These are phyloP conservation scores for Aurelia sp. DNA, from an alignment of 30 jellyfish, hydroid and myxozoan species.

Conservation along the genomic window DNA sequence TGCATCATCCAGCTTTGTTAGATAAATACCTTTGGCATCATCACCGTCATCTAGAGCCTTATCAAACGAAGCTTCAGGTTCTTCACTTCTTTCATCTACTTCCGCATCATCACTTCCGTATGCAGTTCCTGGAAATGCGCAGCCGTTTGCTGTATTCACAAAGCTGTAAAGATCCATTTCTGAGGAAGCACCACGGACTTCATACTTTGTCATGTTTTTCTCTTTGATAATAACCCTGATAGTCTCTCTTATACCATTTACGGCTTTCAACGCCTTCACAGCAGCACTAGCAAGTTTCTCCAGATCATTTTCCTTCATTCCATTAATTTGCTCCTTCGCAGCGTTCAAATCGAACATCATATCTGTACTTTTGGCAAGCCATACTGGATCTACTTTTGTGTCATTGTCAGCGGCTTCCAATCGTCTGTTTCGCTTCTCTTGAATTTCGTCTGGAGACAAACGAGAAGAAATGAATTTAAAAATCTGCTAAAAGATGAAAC, in stretches of 20 bases:
- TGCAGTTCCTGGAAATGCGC: too few species aligned
- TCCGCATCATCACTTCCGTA: background rate
- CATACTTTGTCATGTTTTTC: background rate
- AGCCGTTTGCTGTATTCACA: background rate
- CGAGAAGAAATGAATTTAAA: too few species aligned
- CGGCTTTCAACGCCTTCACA: background rate
- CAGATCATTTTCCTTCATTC: background rate
- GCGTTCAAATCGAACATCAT: conserved; percentile 21
- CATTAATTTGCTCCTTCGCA: conserved; percentile 11
- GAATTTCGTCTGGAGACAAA: background rate
- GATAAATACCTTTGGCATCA: background rate
- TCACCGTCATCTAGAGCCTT: too few species aligned
- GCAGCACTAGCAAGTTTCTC: conserved; percentile 29
- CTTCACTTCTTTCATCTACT: background rate
- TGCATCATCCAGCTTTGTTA: too few species aligned
- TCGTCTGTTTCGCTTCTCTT: conserved; percentile 6
- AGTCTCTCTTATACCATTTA: conserved; percentile 7
- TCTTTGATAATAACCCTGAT: background rate
- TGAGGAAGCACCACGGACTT: background rate
- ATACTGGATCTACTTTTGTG: conserved; percentile 10
- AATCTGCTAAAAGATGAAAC: background rate
- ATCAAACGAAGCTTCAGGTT: too few species aligned
- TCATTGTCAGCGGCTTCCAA: background rate
- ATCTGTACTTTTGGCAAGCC: conserved; percentile 18
- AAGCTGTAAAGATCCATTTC: background rate